These are phyloP conservation scores for Drosophila hamatofila DNA, from an alignment of 2,888 invertebrate species.

Conservation along the genomic window DNA sequence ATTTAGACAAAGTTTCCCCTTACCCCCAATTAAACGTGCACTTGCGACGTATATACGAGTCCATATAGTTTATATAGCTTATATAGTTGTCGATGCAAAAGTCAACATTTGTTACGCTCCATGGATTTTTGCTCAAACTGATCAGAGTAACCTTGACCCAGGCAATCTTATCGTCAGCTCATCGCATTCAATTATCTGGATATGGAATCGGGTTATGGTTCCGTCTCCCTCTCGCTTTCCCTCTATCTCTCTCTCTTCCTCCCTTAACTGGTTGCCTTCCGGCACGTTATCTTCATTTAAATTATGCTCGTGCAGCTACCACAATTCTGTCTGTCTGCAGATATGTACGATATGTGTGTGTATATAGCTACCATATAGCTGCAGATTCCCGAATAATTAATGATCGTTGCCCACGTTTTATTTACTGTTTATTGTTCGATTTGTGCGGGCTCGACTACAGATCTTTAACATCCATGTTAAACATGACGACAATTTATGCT, in stretches of 20 bases:
- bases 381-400: conserved; percentile 63
- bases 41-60: conserved; percentile 5
- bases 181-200: conserved; percentile 44
- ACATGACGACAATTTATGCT: conserved; percentile 75
- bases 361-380: conserved; percentile 6
- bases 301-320: conserved; percentile 26
- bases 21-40: conserved; percentile 1
- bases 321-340: conserved; percentile 17
- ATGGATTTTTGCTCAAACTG: conserved; percentile 38
- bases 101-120: conserved; percentile 56
- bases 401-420: conserved; percentile 67
- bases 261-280: conserved; percentile 56
- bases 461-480: conserved; percentile 48
- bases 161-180: conserved; percentile 48
- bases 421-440: conserved; percentile 71
- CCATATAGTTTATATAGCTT: background rate
- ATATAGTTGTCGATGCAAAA: conserved; percentile 23
- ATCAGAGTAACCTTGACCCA: conserved; percentile 50
- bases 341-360: background rate
- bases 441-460: conserved; percentile 28
- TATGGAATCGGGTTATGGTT: conserved; percentile 15
- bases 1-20: conserved; percentile 15
- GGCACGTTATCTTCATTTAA: conserved; percentile 23
- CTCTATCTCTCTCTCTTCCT: conserved; percentile 2
- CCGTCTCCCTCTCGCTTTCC: background rate